Evolutionary conservation across 2,113 vertebrate genomes (phyloP).

Genomic region (Dicentrarchus labrax): DNA sequence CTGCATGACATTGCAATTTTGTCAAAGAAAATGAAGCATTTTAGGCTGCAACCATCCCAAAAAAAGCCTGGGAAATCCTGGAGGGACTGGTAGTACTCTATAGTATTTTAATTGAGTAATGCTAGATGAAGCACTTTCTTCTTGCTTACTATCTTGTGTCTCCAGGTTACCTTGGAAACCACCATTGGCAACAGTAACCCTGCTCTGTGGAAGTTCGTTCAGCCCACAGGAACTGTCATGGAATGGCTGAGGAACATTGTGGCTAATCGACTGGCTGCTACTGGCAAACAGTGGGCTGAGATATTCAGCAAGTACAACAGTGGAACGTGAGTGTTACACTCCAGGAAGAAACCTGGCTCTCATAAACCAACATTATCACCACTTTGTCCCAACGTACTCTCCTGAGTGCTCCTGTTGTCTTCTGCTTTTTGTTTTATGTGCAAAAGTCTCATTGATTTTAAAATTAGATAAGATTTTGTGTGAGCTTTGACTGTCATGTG

Average conservation of each 20-base stretch:
- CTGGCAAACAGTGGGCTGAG: slow-evolving; percentile 85
- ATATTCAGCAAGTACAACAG: slow-evolving; percentile 92
- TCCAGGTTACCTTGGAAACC: slow-evolving; percentile 93
- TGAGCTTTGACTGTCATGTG: not conserved
- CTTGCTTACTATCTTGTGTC: not conserved
- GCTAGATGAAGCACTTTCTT: not conserved
- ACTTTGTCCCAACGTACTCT: not conserved
- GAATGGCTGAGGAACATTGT: slow-evolving; percentile 95
- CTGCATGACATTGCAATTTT: too few relatives aligned
- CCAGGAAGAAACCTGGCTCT: not conserved
- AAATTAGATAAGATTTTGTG: slow-evolving; percentile 11
- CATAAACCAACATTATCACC: not conserved
- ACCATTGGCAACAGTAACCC: slow-evolving; percentile 95
- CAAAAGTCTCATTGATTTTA: not conserved
- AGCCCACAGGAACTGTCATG: slow-evolving; percentile 85
- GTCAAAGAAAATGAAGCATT: too few relatives aligned
- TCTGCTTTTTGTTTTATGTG: slow-evolving; percentile 3
- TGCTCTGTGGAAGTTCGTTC: slow-evolving; percentile 90
- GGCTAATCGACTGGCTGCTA: slow-evolving; percentile 90
- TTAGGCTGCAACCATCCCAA: too few relatives aligned
- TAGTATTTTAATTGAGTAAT: not conserved
- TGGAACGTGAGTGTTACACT: slow-evolving; percentile 89
- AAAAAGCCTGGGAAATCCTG: too few relatives aligned
- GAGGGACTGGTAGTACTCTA: not conserved
- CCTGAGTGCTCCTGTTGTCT: slow-evolving; percentile 8